Evolutionary conservation across 2,888 invertebrate species (phyloP), one percentile per base, ranked within the genome.

Genomic region (Himalopsyche kuldschensis): DNA sequence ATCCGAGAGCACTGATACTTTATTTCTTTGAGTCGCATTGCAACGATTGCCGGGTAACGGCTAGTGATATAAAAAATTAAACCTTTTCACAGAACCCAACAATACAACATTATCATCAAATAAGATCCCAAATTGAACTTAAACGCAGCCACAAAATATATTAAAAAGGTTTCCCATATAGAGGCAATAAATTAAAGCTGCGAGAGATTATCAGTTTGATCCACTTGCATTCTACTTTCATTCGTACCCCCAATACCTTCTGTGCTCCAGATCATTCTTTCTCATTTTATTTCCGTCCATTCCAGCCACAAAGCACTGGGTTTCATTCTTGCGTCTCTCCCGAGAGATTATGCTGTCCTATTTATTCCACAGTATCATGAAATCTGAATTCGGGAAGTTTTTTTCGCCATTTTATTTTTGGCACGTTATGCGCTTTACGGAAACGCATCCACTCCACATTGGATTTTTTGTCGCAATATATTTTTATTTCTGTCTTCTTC

Each of bases 311-410:
- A 41, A 69, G 69, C 46, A 20, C 20, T 55, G 55, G 63, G 69
- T 79, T 79, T 78, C 55, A 80, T 46, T 76, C 79, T 82, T 78
- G 55, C 46, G 69, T 48, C 46, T 32, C 75, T 55, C 55, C 79
- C 78, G 79, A 76, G 81, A 85, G 85, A 85, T 85, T 85, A 85
- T 80, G 81, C 79, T 79, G 83, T 79, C 85, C 83, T 85, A 85
- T 85, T 85, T 85, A 85, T 85, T 81, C 78, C 79, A 35, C 55
- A 83, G 55, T 55, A 55, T 55, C 55, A 20, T 55, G 24, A 55
- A 55, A 55, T 55, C 55, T 55, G 55, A 55, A 55, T 55, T 24
- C 20, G 6, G 20, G 20, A 55, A 20, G 8, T 55, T 55, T 55
- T 55, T 55, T 55, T 48, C 1, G 17, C 10, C 24, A 5, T 55